Conservation (phyloP, 2,113 vertebrate species). For the Bufo gargarizans region DNA sequence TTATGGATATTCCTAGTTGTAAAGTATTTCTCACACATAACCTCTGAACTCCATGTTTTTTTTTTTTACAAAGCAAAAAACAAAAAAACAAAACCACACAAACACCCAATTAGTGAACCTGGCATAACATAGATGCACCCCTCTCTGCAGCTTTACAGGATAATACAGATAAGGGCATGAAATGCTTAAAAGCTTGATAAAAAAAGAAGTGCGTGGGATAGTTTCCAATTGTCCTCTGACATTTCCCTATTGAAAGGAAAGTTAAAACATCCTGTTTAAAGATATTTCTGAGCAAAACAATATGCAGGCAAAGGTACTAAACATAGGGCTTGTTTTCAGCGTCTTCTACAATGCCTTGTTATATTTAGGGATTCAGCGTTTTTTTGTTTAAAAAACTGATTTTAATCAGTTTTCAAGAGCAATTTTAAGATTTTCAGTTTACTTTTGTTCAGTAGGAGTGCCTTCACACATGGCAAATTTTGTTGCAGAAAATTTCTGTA, state of each 20-base stretch:
- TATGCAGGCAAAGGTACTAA: not conserved
- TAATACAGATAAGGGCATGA: not conserved
- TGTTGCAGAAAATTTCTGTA: too few species aligned
- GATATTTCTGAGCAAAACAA: conserved; percentile 13
- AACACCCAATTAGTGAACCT: not conserved
- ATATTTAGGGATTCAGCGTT: not conserved
- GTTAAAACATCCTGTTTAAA: conserved; percentile 37
- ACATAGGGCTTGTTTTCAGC: not conserved
- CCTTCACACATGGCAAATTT: too few species aligned
- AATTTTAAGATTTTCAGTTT: not conserved
- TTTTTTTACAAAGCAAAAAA: not conserved
- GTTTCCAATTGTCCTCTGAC: conserved; percentile 18
- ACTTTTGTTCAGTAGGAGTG: not conserved
- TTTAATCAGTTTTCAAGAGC: not conserved
- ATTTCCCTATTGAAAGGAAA: conserved; percentile 23
- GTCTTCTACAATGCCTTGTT: not conserved
- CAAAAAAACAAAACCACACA: not conserved
- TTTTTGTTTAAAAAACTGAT: not conserved
- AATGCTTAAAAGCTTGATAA: not conserved
- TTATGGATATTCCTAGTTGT: too few species aligned
- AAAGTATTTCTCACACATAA: not conserved
- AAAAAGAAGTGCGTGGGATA: conserved; percentile 4
- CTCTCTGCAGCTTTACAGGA: not conserved
- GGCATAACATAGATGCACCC: not conserved
- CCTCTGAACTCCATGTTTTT: not conserved